Conservation (phyloP, 2,888 invertebrate species). For the Xylophagus ater region DNA sequence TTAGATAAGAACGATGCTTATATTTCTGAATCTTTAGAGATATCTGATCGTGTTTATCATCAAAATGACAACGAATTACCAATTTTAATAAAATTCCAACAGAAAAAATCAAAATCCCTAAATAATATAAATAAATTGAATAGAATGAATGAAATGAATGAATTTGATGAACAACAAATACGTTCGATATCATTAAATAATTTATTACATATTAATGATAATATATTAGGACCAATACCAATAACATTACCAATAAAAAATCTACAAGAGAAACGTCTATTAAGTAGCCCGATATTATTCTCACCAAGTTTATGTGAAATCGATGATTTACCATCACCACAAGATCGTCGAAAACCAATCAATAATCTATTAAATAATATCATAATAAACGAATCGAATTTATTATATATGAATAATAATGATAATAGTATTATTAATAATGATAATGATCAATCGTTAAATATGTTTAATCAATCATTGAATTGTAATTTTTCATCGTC, state of each 20-base stretch:
- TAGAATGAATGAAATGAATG: no score
- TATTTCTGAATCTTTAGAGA: conserved; percentile 34
- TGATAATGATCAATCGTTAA: conserved; percentile 17
- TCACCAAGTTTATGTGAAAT: conserved; percentile 26
- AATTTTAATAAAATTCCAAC: conserved; percentile 13
- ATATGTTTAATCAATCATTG: conserved; percentile 21
- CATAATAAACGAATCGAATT: neutral
- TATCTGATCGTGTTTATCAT: conserved; percentile 30
- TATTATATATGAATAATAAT: no score
- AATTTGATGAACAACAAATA: conserved; percentile 20
- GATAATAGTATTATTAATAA: no score
- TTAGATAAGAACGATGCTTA: conserved; percentile 33
- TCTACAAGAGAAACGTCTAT: conserved; percentile 12
- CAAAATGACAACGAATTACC: conserved; percentile 13
- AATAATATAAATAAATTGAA: conserved; percentile 14
- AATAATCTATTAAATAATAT: conserved; percentile 5
- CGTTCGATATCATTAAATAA: conserved; percentile 24
- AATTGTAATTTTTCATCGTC: conserved; percentile 23
- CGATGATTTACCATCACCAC: conserved; percentile 22
- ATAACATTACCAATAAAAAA: conserved; percentile 13
- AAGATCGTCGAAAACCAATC: conserved; percentile 20
- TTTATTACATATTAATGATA: conserved; percentile 17
- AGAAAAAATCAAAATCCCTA: conserved; percentile 22
- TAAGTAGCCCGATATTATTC: conserved; percentile 23
- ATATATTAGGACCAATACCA: conserved; percentile 13